These are phyloP conservation scores for Pogonus chalceus DNA, from an alignment of 1,140 invertebrate genomes.

Conservation along the genomic window DNA sequence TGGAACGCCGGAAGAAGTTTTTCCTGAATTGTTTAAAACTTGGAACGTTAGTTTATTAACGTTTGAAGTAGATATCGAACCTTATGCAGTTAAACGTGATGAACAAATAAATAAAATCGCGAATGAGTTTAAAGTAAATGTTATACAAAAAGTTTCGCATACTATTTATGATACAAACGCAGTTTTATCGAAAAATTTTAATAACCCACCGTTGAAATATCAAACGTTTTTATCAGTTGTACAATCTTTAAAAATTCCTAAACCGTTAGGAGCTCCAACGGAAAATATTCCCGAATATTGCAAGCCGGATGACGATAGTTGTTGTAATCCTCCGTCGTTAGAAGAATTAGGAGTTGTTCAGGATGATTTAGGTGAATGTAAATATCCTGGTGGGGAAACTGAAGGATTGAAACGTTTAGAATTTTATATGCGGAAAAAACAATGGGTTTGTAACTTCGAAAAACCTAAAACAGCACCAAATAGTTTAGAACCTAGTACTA, in stretches of 20 bases:
- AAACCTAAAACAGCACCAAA: constrained; percentile 64
- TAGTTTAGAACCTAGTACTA: constrained; percentile 59
- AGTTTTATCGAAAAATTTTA: constrained; percentile 53
- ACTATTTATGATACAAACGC: constrained; percentile 57
- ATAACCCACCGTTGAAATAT: constrained; percentile 56
- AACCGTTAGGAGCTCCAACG: constrained; percentile 37
- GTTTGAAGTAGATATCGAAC: constrained; percentile 61
- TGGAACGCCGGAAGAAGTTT: constrained; percentile 50
- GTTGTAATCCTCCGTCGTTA: constrained; percentile 50
- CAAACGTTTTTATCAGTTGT: constrained; percentile 57
- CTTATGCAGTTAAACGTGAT: constrained; percentile 53
- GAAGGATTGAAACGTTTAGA: constrained; percentile 54
- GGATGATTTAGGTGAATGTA: constrained; percentile 34
- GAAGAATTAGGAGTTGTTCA: constrained; percentile 46
- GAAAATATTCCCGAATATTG: constrained; percentile 34
- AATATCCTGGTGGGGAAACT: constrained; percentile 57
- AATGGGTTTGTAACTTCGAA: constrained; percentile 64
- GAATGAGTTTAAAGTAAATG: constrained; percentile 44
- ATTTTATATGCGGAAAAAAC: constrained; percentile 45
- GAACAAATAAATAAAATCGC: constrained; percentile 48
- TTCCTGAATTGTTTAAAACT: constrained; percentile 52
- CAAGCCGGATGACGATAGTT: constrained; percentile 38
- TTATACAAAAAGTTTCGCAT: constrained; percentile 53
- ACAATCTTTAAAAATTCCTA: constrained; percentile 40
- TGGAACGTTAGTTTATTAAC: constrained; percentile 59